Evolutionary conservation across 1,140 invertebrate genomes (phyloP), one percentile per base, ranked within the genome.

Genomic region (Ostrea edulis): DNA sequence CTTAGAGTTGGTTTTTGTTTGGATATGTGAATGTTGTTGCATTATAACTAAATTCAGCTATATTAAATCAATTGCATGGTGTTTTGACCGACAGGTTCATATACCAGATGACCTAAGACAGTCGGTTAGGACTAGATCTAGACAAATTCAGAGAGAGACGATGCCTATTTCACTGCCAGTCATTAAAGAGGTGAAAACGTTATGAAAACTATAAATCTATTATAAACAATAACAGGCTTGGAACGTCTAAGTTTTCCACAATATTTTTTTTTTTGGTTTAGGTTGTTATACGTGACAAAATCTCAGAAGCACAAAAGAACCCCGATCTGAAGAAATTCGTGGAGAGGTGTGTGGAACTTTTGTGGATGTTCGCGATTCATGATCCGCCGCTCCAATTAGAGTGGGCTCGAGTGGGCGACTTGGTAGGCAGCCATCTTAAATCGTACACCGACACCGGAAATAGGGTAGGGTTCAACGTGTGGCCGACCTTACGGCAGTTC

Each of bases 281-380:
- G 68, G 68, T 77, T 77, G 68, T 77, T 2, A 77, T 77, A 14
- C 68, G 68, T 29, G 68, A 77, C 25, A 77, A 77, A 77, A 77
- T 77, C 0, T 35, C 68, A 8, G 68, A 77, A 12, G 68, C 68
- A 11, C 22, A 35, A 9, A 77, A 29, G 25, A 77, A 35, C 25
- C 68, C 68, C 9, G 68, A 22, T 1, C 11, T 77, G 25, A 77
- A 77, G 22, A 77, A 14, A 29, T 77, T 77, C 11, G 68, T 77
- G 68, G 68, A 77, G 0, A 77, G 68, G 68, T 77, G 68, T 77
- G 68, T 77, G 17, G 68, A 77, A 77, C 29, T 77, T 22, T 29
- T 77, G 25, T 77, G 68, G 68, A 77, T 77, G 68, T 77, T 77
- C 12, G 68, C 68, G 14, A 77, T 77, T 35, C 68, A 77, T 77